These are phyloP conservation scores for Craterocephalus amniculus DNA, from an alignment of 2,797 vertebrate species.

Conservation along the genomic window DNA sequence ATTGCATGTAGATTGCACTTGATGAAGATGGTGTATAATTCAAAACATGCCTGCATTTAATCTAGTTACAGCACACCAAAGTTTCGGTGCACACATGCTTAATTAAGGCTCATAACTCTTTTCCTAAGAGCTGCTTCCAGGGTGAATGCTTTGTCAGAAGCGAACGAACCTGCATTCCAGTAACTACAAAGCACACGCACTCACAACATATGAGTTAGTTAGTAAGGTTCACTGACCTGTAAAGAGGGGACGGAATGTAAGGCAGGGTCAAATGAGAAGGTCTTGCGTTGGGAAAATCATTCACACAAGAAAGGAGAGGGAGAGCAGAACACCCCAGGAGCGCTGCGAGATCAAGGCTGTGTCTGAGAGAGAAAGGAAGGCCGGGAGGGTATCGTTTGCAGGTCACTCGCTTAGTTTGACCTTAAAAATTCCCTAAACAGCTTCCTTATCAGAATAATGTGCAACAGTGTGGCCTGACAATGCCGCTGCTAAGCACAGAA, in stretches of 20 bases:
- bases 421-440: constrained; percentile 42
- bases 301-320: constrained; percentile 29
- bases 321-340: constrained; percentile 19
- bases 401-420: constrained; percentile 50
- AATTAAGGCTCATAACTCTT: constrained; percentile 8
- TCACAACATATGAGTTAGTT: constrained; percentile 14
- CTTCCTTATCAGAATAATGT: constrained; percentile 40
- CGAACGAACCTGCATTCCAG: constrained; percentile 26
- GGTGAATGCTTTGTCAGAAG: constrained; percentile 20
- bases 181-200: constrained; percentile 19
- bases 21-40: not conserved
- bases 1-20: not conserved
- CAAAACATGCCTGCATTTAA: not conserved
- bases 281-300: constrained; percentile 15
- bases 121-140: not conserved
- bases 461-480: constrained; percentile 11
- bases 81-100: not conserved
- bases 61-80: constrained; percentile 2
- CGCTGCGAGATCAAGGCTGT: constrained; percentile 49
- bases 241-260: constrained; percentile 35
- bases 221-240: constrained; percentile 39
- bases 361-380: constrained; percentile 21
- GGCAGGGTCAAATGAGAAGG: constrained; percentile 26
- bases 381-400: constrained; percentile 35
- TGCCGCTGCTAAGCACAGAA: constrained; percentile 6